Evolutionary conservation across 2,113 vertebrate species (phyloP), one percentile per base, ranked within the genome.

Genomic region (Hydropotes inermis): DNA sequence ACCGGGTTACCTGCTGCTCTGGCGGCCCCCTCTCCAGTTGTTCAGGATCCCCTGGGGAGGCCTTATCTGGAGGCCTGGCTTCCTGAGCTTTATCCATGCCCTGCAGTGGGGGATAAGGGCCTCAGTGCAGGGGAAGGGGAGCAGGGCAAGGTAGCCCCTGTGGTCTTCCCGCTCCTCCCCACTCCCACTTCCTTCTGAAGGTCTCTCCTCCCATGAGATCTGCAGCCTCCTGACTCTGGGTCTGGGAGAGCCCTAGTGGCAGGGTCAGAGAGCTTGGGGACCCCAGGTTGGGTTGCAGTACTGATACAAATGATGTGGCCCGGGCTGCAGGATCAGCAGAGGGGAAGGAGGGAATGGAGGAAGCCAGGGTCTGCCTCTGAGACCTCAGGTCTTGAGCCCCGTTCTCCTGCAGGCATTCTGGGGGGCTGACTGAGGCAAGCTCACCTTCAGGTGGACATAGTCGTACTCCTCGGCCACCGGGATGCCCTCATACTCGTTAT

Each of bases 401-500:
- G 12, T 33, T 33, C 45, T 28, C 82, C 16, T 17, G 74, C 43
- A 76, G 76, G 60, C 9, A 39, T 3, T 39, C 15, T 21, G 9
- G 36, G 54, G 91, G 9, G 57, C 86, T 60, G 79, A 36, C 52
- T 11, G 13, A 61, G 54, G 60, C 9, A 52, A 3, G 21, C 98
- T 98, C 90, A 99, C 98, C 98, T 98, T 98, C 57, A 99, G 91
- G 83, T 99, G 98, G 60, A 99, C 98, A 0, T 99, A 99, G 93
- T 99, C 98, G 1, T 99, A 98, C 21, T 99, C 98, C 64, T 98
- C 98, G 0, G 97, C 86, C 92, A 96, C 36, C 0, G 99, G 99
- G 50, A 99, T 99, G 25, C 99, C 99, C 23, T 99, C 99, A 0
- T 99, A 99, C 91, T 99, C 99, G 17, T 99, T 99, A 84, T 99